Percentiles rank a stretch among this genome's conserved stretches.
phyloP scores from a whole-genome alignment of 1,140 invertebrate genomes.

The Trissolcus basalis region DNA sequence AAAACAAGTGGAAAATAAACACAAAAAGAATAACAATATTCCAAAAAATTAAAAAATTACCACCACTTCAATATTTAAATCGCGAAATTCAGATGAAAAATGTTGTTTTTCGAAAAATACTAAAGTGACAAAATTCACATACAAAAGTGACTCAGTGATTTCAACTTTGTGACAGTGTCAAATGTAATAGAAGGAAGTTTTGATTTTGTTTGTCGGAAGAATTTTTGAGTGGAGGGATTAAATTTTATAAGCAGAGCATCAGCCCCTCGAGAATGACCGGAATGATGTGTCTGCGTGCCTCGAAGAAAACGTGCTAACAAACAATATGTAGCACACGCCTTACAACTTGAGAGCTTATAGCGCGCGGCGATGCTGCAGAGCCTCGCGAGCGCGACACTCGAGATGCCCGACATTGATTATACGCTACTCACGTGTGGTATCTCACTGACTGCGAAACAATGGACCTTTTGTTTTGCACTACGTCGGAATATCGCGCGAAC shows the following conservation, averaged over 20 bases:
- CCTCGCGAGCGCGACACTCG: constrained; percentile 56
- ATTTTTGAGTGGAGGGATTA: too few species aligned
- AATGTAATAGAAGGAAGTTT: too few species aligned
- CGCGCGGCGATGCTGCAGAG: constrained; percentile 47
- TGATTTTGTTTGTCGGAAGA: too few species aligned
- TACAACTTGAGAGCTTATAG: constrained; percentile 62
- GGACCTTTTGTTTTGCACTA: constrained; percentile 37
- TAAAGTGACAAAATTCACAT: too few species aligned
- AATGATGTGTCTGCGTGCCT: constrained; percentile 21
- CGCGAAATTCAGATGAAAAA: too few species aligned
- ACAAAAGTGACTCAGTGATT: too few species aligned
- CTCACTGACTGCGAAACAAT: constrained; percentile 61
- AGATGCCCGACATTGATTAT: constrained; percentile 72
- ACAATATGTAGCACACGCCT: constrained; percentile 64
- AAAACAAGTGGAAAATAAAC: too few species aligned
- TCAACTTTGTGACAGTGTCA: too few species aligned
- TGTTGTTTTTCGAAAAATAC: too few species aligned
- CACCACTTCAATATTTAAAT: too few species aligned
- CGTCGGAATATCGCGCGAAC: constrained; percentile 24
- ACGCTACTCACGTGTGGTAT: constrained; percentile 70
- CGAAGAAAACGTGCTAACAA: constrained; percentile 62
- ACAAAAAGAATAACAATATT: too few species aligned
- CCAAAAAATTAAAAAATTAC: too few species aligned
- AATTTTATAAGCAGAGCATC: not conserved
- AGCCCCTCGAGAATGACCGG: constrained; percentile 47